Conservation (phyloP, 2,888 invertebrate species). For the Ceramica pisi region DNA sequence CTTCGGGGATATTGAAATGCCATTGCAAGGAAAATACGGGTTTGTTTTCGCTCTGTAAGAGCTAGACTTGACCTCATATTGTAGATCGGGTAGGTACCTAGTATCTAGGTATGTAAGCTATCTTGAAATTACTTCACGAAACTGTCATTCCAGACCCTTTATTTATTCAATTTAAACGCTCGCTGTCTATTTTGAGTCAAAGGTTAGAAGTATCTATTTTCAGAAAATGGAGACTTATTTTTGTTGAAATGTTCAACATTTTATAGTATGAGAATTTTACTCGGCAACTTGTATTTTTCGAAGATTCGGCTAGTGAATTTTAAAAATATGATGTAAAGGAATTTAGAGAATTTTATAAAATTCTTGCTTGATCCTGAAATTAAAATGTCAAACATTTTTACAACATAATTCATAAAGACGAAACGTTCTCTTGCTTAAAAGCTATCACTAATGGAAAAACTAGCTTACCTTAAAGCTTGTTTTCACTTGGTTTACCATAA, state of each 20-base stretch:
- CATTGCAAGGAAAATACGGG: slow-evolving; percentile 61
- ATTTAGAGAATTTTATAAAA: slow-evolving; percentile 22
- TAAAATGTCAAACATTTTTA: slow-evolving; percentile 1
- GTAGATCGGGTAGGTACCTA: slow-evolving; percentile 33
- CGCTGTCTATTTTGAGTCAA: slow-evolving; percentile 13
- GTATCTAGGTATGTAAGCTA: slow-evolving; percentile 18
- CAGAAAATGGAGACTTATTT: slow-evolving; percentile 22
- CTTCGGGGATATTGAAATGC: slow-evolving; percentile 54
- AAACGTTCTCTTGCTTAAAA: not conserved
- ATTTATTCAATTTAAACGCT: slow-evolving; percentile 31
- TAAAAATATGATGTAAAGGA: slow-evolving; percentile 12
- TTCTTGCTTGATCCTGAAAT: slow-evolving; percentile 2
- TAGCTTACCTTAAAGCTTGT: not conserved
- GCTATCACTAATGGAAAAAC: not conserved
- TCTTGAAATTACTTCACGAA: slow-evolving; percentile 39
- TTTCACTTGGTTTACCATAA: not conserved
- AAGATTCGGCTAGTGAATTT: slow-evolving; percentile 19
- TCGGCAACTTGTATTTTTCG: slow-evolving; percentile 27
- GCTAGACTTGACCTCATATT: slow-evolving; percentile 78
- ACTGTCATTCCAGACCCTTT: slow-evolving; percentile 26
- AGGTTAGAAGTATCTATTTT: slow-evolving; percentile 4
- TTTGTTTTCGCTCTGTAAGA: slow-evolving; percentile 79
- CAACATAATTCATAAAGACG: not conserved
- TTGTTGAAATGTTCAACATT: slow-evolving; percentile 35
- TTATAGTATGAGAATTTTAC: slow-evolving; percentile 33